These are phyloP conservation scores for Oreortyx pictus DNA, from an alignment of 2,797 vertebrate species.

Conservation along the genomic window DNA sequence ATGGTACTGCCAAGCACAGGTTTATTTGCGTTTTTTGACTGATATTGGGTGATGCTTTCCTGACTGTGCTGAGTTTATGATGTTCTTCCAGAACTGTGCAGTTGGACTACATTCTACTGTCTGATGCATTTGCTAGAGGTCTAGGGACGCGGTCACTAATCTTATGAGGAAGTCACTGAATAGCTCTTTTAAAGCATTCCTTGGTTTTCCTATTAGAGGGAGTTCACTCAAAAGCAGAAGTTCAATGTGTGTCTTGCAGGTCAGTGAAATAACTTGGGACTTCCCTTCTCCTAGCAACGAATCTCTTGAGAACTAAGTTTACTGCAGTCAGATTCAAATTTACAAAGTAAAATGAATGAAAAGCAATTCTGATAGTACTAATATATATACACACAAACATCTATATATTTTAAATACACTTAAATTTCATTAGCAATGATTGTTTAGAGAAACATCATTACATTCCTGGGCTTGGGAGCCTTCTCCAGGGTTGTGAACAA, in stretches of 20 bases:
- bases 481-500: constrained; percentile 84
- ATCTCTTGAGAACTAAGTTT: constrained; percentile 52
- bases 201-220: constrained; percentile 34
- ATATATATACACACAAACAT: constrained; percentile 50
- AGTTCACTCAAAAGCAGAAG: constrained; percentile 27
- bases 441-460: constrained; percentile 78
- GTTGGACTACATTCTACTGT: constrained; percentile 61
- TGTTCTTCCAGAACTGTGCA: background rate
- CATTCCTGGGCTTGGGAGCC: constrained; percentile 73
- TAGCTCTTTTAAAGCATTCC: constrained; percentile 33
- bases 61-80: background rate
- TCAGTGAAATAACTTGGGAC: constrained; percentile 60
- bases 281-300: constrained; percentile 57
- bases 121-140: constrained; percentile 35
- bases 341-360: constrained; percentile 54
- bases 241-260: constrained; percentile 25
- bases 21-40: background rate
- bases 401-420: constrained; percentile 72
- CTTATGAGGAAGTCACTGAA: constrained; percentile 43
- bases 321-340: constrained; percentile 57
- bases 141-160: constrained; percentile 48
- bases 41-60: background rate
- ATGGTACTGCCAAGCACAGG: background rate
- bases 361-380: constrained; percentile 49
- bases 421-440: constrained; percentile 79